phyloP scores from a whole-genome alignment of 2,113 vertebrate species.

The Poeciliopsis occidentalis region DNA sequence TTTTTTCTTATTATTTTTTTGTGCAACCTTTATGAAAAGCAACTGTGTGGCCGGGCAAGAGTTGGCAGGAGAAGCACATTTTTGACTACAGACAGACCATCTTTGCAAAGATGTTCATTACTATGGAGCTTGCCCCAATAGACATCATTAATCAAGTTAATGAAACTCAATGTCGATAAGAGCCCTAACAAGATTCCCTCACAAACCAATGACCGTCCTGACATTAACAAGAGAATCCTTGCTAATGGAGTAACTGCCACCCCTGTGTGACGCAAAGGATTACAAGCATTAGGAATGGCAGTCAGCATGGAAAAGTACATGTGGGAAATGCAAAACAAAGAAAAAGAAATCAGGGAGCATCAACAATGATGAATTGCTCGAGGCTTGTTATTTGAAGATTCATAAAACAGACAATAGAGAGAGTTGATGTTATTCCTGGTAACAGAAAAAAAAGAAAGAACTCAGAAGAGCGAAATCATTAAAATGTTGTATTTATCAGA shows the following conservation, averaged over 20 bases:
- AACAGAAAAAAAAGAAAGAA: slow-evolving; percentile 11
- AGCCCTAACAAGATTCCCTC: slow-evolving; percentile 68
- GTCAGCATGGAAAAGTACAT: slow-evolving; percentile 49
- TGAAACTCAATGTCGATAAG: slow-evolving; percentile 77
- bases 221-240: slow-evolving; percentile 69
- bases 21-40: background rate
- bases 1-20: background rate
- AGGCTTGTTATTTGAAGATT: slow-evolving; percentile 56
- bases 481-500: slow-evolving; percentile 14
- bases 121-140: slow-evolving; percentile 64
- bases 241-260: slow-evolving; percentile 63
- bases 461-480: background rate
- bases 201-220: slow-evolving; percentile 61
- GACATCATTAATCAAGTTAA: slow-evolving; percentile 78
- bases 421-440: slow-evolving; percentile 27
- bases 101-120: slow-evolving; percentile 71
- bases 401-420: slow-evolving; percentile 31
- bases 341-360: slow-evolving; percentile 19
- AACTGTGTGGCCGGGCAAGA: slow-evolving; percentile 16
- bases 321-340: slow-evolving; percentile 53
- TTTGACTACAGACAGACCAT: slow-evolving; percentile 48
- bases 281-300: slow-evolving; percentile 55
- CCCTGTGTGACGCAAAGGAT: slow-evolving; percentile 59
- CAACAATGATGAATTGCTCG: slow-evolving; percentile 42
- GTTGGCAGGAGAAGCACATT: slow-evolving; percentile 36